Conservation (phyloP, 2,113 vertebrate species). For the Zonotrichia leucophrys region DNA sequence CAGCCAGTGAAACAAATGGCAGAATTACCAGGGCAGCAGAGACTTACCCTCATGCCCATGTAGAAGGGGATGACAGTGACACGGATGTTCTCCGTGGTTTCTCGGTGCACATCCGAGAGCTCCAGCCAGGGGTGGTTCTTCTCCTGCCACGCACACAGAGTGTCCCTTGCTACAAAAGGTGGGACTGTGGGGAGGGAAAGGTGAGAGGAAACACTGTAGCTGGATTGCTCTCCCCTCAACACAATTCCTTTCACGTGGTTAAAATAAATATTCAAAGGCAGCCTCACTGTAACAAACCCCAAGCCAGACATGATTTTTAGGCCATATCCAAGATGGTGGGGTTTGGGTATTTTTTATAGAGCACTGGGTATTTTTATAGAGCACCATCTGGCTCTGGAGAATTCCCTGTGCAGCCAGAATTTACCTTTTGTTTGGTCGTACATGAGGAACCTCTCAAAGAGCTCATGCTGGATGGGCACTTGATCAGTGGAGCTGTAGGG, state of each 20-base stretch:
- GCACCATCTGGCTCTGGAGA: not conserved
- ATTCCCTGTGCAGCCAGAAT: not conserved
- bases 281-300: not conserved
- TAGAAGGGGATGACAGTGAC: conserved; percentile 99
- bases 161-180: conserved; percentile 91
- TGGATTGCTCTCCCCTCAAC: not conserved
- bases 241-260: not conserved
- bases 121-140: conserved; percentile 99
- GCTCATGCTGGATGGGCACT: conserved; percentile 94
- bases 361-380: not conserved
- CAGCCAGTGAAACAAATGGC: not conserved
- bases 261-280: not conserved
- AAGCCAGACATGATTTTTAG: not conserved
- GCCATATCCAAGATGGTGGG: not conserved
- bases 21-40: not conserved
- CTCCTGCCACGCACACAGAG: conserved; percentile 94
- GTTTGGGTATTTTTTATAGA: not conserved
- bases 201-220: not conserved
- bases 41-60: conserved; percentile 95
- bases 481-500: conserved; percentile 94
- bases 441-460: conserved; percentile 95
- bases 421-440: conserved; percentile 93
- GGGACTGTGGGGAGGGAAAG: conserved; percentile 72
- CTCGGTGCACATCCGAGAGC: conserved; percentile 94
- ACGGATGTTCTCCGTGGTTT: conserved; percentile 95